Percentiles rank a stretch among this genome's conserved stretches.
Evolutionary conservation across 2,888 invertebrate species (phyloP).

Genomic region (Thecocarcelia acutangulata): DNA sequence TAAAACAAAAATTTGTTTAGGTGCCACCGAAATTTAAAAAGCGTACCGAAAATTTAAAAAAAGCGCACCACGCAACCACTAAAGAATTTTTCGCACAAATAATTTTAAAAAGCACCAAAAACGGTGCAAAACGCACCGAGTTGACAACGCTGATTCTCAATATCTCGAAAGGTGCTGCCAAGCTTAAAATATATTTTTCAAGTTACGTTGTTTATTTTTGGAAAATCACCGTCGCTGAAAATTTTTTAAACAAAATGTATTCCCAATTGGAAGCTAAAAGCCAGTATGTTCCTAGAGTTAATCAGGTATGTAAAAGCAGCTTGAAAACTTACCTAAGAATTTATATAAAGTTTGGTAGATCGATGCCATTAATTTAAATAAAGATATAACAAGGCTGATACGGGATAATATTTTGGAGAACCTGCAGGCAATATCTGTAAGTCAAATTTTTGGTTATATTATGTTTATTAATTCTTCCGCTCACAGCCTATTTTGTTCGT

Average conservation of each 20-base stretch:
- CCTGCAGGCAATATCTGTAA: conserved; percentile 86
- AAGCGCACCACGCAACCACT: too few relatives aligned
- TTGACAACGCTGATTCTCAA: too few relatives aligned
- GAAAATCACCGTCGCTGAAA: not conserved
- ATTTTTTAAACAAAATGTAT: conserved; percentile 33
- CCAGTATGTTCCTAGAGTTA: conserved; percentile 82
- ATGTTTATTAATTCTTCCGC: conserved; percentile 1
- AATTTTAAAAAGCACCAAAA: too few relatives aligned
- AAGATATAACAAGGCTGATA: conserved; percentile 88
- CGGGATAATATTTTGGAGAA: conserved; percentile 85
- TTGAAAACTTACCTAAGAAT: not conserved
- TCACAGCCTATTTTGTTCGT: conserved; percentile 84
- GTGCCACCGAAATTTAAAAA: too few relatives aligned
- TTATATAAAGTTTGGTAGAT: conserved; percentile 82
- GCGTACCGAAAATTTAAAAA: too few relatives aligned
- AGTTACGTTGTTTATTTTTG: conserved; percentile 12
- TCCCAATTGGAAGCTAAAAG: conserved; percentile 74
- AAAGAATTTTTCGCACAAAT: too few relatives aligned
- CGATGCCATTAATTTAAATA: conserved; percentile 91
- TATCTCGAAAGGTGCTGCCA: too few relatives aligned
- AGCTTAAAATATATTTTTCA: not conserved
- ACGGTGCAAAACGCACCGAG: too few relatives aligned
- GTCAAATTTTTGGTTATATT: not conserved
- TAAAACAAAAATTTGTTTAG: too few relatives aligned
- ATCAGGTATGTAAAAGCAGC: conserved; percentile 77